These are phyloP conservation scores for Lanius collurio DNA, from an alignment of 2,113 vertebrate species.

Conservation along the genomic window DNA sequence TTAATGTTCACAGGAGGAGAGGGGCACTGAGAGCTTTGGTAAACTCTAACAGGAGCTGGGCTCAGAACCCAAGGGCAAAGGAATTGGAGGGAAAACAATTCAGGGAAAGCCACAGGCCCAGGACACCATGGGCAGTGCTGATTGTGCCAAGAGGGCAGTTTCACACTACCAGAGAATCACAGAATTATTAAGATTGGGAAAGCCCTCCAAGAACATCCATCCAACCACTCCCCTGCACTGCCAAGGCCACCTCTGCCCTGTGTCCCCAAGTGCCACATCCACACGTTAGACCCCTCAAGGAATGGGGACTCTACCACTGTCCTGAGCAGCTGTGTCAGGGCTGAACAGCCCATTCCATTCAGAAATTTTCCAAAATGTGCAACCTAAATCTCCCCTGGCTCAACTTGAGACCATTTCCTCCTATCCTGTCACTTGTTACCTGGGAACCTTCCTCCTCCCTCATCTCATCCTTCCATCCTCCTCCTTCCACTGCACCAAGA, in stretches of 20 bases:
- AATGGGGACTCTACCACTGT: neutral
- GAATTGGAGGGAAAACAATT: rapidly evolving
- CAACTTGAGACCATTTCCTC: neutral
- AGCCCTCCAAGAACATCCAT: neutral
- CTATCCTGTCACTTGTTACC: neutral
- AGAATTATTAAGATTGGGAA: neutral
- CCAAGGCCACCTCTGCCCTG: neutral
- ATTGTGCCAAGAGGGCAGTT: neutral
- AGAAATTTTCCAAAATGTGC: neutral
- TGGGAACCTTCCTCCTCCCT: neutral
- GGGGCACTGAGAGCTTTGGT: rapidly evolving
- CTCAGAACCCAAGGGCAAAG: neutral
- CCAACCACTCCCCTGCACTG: neutral
- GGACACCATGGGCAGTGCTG: neutral
- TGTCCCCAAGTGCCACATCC: neutral
- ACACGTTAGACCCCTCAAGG: neutral
- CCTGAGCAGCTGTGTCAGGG: neutral
- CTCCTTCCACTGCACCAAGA: neutral
- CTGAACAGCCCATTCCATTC: neutral
- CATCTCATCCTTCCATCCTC: neutral
- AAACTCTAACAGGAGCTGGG: neutral
- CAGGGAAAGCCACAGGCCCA: neutral
- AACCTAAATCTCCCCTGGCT: neutral
- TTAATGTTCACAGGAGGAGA: neutral
- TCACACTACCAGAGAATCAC: neutral